phyloP scores from a whole-genome alignment of 2,888 invertebrate species.

The Autographa gamma region DNA sequence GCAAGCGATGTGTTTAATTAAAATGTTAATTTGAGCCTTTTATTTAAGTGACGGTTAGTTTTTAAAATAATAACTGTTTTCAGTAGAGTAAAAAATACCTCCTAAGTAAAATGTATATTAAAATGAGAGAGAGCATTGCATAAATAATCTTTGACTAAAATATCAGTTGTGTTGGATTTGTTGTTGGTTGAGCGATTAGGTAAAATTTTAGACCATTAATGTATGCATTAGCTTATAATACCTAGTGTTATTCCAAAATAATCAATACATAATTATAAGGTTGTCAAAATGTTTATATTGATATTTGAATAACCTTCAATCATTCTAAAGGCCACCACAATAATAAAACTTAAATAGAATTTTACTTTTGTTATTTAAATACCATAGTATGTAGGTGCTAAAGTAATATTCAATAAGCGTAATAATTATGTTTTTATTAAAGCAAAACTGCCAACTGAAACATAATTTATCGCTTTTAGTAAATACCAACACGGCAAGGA shows the following conservation, averaged over 20 bases:
- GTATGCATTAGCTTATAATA: no score
- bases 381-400: no score
- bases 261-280: conserved; percentile 16
- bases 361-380: no score
- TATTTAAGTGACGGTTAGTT: conserved; percentile 46
- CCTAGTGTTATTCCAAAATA: not conserved
- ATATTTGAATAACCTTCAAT: no score
- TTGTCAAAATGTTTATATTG: conserved; percentile 2
- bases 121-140: not conserved
- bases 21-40: conserved; percentile 62
- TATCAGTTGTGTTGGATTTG: no score
- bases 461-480: not conserved
- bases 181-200: no score
- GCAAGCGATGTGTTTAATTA: conserved; percentile 66
- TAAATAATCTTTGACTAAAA: not conserved
- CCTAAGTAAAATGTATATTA: no score
- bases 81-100: no score
- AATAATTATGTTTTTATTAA: not conserved
- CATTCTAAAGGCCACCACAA: no score
- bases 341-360: no score
- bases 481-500: conserved; percentile 14
- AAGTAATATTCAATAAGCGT: no score
- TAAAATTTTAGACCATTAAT: no score
- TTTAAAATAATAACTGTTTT: not conserved
- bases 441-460: not conserved